Evolutionary conservation across 2,888 invertebrate species (phyloP), one percentile per base, ranked within the genome.

Genomic region (Parelbella ahira): DNA sequence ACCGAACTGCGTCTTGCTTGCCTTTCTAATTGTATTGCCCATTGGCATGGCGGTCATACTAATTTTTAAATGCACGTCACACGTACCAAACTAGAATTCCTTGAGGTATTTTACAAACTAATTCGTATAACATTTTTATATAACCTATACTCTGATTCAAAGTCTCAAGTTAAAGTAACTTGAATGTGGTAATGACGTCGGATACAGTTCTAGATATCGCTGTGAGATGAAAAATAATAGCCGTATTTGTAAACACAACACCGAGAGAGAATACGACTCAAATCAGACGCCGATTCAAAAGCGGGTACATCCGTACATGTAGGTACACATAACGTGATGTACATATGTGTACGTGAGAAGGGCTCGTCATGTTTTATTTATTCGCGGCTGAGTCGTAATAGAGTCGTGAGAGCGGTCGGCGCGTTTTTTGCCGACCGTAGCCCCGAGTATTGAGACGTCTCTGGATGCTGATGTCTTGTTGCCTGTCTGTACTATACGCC

Each of bases 341-440:
- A 39, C 63, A 66, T 70, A 43, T 60, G 58, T 65, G 74, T 76
- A 78, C 75, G 81, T 80, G 83, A 81, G 82, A 83, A 84, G 81
- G 82, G 83, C 79, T 70, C 83, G 72, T 83, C 86, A 87, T 87
- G 87, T 87, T 86, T 87, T 87, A 87, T 87, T 86, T 87, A 87
- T 87, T 77, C 71, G 77, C 78, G 65, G 73, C 71, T 68, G 73
- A 77, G 76, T 76, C 63, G 82, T 84, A 86, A 87, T 87, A 87
- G 84, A 86, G 87, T 82, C 82, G 84, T 84, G 84, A 79, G 87
- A 83, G 71, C 79, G 75, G 68, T 70, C 73, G 73, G 72, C 68
- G 67, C 70, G 79, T 87, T 87, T 87, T 87, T 86, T 86, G 79
- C 78, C 71, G 69, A 68, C 74, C 61, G 72, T 66, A 70, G 57